These are phyloP conservation scores for Bombus turneri DNA, from an alignment of 1,140 invertebrate species.

Conservation along the genomic window DNA sequence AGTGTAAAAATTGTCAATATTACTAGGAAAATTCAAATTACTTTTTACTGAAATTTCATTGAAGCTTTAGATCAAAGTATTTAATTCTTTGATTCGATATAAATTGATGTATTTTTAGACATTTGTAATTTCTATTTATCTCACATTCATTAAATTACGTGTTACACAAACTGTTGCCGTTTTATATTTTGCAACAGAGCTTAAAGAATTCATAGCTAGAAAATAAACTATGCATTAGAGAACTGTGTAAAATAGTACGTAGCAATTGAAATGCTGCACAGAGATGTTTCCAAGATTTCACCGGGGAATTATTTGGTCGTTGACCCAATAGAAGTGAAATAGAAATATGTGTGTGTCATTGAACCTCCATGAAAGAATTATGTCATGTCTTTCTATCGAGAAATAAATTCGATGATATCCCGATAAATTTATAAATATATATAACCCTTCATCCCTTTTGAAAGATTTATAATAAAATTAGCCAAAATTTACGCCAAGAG, in stretches of 20 bases:
- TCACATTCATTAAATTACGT: too few relatives aligned
- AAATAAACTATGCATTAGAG: neutral
- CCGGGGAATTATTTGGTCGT: slow-evolving; percentile 42
- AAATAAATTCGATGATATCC: neutral
- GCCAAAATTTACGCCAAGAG: too few relatives aligned
- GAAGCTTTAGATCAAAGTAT: too few relatives aligned
- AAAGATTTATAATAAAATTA: neutral
- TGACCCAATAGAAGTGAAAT: slow-evolving; percentile 33
- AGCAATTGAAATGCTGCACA: slow-evolving; percentile 14
- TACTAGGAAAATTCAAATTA: neutral
- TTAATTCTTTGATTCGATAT: too few relatives aligned
- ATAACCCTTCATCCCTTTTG: neutral
- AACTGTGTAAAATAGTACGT: neutral
- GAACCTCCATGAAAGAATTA: slow-evolving; percentile 32
- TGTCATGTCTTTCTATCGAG: slow-evolving; percentile 15
- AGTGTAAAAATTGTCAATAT: neutral
- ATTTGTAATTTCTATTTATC: neutral
- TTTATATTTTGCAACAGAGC: neutral
- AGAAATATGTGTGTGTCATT: slow-evolving; percentile 35
- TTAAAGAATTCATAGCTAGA: too few relatives aligned
- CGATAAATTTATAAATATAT: neutral
- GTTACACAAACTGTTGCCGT: too few relatives aligned
- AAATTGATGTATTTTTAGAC: neutral
- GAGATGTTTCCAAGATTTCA: slow-evolving; percentile 38
- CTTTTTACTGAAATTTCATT: neutral